Percentiles rank a stretch among this genome's conserved stretches.
Conservation (phyloP, 2,888 invertebrate species). For the Thymelicus lineola region DNA sequence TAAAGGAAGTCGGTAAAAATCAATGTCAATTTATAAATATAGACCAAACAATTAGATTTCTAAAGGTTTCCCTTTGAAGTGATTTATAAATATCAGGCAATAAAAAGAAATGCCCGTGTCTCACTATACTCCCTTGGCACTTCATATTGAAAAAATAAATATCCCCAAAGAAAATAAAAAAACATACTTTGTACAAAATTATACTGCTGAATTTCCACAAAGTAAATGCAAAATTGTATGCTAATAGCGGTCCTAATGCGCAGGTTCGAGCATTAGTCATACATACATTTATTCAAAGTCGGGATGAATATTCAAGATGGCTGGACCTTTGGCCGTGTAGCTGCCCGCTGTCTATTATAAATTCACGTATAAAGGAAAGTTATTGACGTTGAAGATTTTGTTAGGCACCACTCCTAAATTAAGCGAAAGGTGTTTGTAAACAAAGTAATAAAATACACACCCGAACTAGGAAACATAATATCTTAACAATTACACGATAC, state of each 20-base stretch:
- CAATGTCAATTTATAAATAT: not conserved
- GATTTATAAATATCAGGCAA: not conserved
- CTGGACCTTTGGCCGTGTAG: slow-evolving; percentile 11
- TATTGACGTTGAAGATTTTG: not conserved
- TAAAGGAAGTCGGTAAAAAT: not conserved
- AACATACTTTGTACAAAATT: slow-evolving; percentile 5
- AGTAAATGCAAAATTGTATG: slow-evolving; percentile 22
- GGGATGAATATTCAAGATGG: slow-evolving; percentile 27
- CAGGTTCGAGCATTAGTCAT: slow-evolving; percentile 14
- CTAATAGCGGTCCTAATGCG: slow-evolving; percentile 12
- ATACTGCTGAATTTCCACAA: slow-evolving; percentile 11
- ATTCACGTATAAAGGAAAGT: slow-evolving; percentile 2
- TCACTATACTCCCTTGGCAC: not conserved
- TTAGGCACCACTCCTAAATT: not conserved
- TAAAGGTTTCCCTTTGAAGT: not conserved
- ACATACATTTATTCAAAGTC: slow-evolving; percentile 19
- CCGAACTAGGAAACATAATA: too few species aligned
- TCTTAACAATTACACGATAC: too few species aligned
- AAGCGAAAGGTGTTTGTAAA: not conserved
- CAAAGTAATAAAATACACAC: not conserved
- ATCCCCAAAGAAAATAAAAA: not conserved
- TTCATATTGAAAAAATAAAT: not conserved
- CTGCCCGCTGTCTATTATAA: not conserved
- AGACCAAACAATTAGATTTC: not conserved
- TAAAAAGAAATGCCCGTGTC: not conserved